Percentiles rank a stretch among this genome's conserved stretches.
Evolutionary conservation across 2,113 vertebrate species (phyloP).

Genomic region (Brachirus orientalis): DNA sequence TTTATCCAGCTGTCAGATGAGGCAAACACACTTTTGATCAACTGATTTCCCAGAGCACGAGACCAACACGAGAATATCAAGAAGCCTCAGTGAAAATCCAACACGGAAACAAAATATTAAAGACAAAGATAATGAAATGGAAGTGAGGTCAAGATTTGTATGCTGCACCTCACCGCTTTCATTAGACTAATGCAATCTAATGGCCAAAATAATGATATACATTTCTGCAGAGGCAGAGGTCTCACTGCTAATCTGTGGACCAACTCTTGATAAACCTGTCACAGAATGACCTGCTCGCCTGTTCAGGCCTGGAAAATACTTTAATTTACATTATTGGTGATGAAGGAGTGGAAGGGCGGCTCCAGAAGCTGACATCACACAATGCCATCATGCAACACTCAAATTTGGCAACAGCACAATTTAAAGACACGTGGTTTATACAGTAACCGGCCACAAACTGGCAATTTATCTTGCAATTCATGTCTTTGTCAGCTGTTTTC

Average conservation of each 20-base stretch:
- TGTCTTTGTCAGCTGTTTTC: no score
- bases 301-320: no score
- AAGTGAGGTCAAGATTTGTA: constrained; percentile 1
- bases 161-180: not conserved
- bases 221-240: constrained; percentile 6
- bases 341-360: no score
- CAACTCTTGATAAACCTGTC: constrained; percentile 7
- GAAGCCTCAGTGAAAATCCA: accelerated
- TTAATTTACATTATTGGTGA: no score
- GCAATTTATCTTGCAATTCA: no score
- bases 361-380: no score
- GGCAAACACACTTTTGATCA: constrained; percentile 24
- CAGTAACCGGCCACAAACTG: no score
- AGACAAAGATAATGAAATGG: not conserved
- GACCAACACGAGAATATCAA: not conserved
- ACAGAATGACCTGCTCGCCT: not conserved
- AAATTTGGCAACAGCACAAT: no score
- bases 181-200: constrained; percentile 1
- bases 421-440: no score
- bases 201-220: not conserved
- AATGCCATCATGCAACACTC: no score
- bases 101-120: not conserved
- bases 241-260: not conserved
- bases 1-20: constrained; percentile 34
- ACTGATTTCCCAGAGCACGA: not conserved